These are phyloP conservation scores for Ptilonorhynchus violaceus DNA, from an alignment of 2,113 vertebrate genomes.

Conservation along the genomic window DNA sequence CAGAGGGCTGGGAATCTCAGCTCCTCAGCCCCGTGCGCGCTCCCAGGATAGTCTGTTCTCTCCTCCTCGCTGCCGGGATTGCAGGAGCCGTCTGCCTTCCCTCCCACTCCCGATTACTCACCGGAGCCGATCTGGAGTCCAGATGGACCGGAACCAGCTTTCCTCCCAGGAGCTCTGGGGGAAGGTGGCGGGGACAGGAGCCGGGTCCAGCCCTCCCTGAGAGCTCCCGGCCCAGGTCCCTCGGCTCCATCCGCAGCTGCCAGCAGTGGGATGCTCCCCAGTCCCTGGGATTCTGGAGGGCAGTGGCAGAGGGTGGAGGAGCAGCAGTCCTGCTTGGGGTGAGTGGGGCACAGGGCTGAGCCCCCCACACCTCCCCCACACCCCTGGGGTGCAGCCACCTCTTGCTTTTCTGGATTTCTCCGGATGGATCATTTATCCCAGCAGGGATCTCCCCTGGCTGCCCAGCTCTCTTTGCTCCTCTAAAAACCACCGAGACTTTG, in stretches of 20 bases:
- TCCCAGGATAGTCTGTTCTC: conserved; percentile 32
- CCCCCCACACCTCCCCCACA: neutral
- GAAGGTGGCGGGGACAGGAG: neutral
- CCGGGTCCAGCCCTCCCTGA: neutral
- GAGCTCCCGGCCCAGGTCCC: neutral
- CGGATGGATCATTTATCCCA: neutral
- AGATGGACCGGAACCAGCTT: conserved; percentile 35
- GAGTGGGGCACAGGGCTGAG: accelerated
- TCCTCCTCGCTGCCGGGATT: neutral
- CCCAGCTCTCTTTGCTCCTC: neutral
- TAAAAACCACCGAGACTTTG: neutral
- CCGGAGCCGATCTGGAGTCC: conserved; percentile 17
- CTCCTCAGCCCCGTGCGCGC: neutral
- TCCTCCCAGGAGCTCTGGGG: neutral
- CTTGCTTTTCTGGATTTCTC: neutral
- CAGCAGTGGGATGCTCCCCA: neutral
- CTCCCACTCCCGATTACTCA: conserved; percentile 60
- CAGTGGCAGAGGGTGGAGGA: neutral
- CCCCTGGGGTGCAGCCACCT: neutral
- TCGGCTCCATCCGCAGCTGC: accelerated
- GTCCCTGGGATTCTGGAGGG: neutral
- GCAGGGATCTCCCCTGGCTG: neutral
- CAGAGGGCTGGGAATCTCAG: neutral
- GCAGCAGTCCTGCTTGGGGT: neutral
- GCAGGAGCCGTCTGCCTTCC: conserved; percentile 47